Percentiles rank a stretch among this genome's conserved stretches.
These are phyloP conservation scores for Artibeus jamaicensis DNA, from an alignment of 2,797 vertebrate species.

Conservation along the genomic window DNA sequence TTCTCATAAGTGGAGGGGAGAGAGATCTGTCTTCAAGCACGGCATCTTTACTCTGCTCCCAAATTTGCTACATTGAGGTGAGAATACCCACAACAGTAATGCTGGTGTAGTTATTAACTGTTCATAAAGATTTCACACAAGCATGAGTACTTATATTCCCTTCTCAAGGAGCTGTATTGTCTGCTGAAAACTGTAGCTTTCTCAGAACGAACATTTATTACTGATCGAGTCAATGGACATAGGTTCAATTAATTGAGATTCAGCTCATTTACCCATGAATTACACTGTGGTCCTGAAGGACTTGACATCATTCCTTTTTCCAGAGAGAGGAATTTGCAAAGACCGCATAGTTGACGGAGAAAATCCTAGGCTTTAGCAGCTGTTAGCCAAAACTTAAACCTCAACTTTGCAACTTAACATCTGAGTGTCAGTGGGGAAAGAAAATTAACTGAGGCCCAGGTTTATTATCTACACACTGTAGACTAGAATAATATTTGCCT, in stretches of 20 bases:
- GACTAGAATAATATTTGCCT: not conserved
- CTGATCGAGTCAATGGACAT: not conserved
- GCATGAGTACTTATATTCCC: not conserved
- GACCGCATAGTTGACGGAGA: not conserved
- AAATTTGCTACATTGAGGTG: not conserved
- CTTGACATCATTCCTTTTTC: not conserved
- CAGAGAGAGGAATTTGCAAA: not conserved
- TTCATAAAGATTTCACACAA: not conserved
- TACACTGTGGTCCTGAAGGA: not conserved
- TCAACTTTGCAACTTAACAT: not conserved
- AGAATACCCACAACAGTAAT: not conserved
- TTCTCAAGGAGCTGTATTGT: not conserved
- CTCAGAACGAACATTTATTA: conserved; percentile 17
- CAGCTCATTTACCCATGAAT: not conserved
- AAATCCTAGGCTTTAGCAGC: not conserved
- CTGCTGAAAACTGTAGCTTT: not conserved
- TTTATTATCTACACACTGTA: not conserved
- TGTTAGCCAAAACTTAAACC: not conserved
- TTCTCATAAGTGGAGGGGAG: not conserved
- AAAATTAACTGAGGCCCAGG: not conserved
- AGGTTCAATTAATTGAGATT: not conserved
- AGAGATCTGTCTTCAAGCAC: not conserved
- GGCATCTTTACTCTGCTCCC: not conserved
- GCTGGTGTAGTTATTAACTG: not conserved
- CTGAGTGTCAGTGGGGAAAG: not conserved